Evolutionary conservation across 2,113 vertebrate species (phyloP), one percentile per base, ranked within the genome.

Genomic region (Pedetes capensis): DNA sequence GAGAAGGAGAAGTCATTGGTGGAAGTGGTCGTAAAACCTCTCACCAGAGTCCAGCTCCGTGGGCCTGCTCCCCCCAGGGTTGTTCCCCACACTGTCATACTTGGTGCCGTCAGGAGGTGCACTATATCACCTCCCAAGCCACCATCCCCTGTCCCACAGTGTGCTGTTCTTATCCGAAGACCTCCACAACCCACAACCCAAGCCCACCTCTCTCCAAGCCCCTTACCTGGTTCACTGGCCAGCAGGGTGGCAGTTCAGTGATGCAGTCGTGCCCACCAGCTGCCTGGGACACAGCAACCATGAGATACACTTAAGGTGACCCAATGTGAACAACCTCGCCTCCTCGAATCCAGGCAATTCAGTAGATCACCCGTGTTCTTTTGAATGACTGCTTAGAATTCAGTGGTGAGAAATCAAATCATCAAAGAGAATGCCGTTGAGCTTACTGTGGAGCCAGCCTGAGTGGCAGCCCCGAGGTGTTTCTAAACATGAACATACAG

Each of bases 361-460:
- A 8, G 25, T 57, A 42, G 27, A n/a, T 47, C 83, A 39, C 17
- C 64, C 13, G 16, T 32, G 1, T 53, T 87, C 68, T 86, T 75
- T 80, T 63, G 32, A 64, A 53, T 64, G 39, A 64, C 66, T 53
- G 10, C 32, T 3, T 42, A 39, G 63, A 90, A 63, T 68, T 55
- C 85, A 51, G 39, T 68, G 57, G 27, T 66, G 59, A 61, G 55
- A 75, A 27, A 51, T 64, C 53, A 83, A 68, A 32, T 87, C 42
- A 44, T 23, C 51, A 64, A 84, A 81, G 59, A 74, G 42, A 72
- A 4, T 39, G 29, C 79, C 91, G 87, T 89, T 44, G 75, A 96
- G 22, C 14, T 95, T 39, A 32, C 64, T 42, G 0, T 55, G 12
- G 68, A 82, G 39, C 42, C 63, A 83, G 39, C 63, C 29, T 72